Evolutionary conservation across 1,140 invertebrate genomes (phyloP), one percentile per base, ranked within the genome.

Genomic region (Drosophila bipectinata): DNA sequence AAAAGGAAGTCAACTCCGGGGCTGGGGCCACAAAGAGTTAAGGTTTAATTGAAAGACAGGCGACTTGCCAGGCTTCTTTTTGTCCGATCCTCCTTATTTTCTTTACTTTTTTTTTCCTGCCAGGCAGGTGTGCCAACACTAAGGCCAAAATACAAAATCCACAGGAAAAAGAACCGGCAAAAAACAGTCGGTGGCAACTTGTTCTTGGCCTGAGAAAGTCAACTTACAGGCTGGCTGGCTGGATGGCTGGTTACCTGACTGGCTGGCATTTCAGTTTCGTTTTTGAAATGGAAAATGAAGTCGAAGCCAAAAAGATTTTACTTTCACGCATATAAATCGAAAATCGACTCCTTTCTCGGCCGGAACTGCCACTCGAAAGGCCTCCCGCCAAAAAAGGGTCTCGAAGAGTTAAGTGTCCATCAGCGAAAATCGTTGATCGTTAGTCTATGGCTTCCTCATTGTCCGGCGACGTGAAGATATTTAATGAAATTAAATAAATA

Each of bases 401-500:
- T 64, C 53, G 47, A 58, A 84, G 68, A 80, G 72, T 60, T 81
- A 80, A 84, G 76, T 77, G 66, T 59, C 51, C 79, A 79, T 79
- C 79, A 69, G 76, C 47, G 39, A 24, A 75, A 74, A 73, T 68
- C 66, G 77, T 64, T 72, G 58, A 51, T 52, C 58, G 69, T 59
- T 79, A 64, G 77, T 84, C 74, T 69, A 58, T 60, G 74, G 78
- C 82, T 85, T 85, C 82, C 82, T 87, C 69, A 85, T 85, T 82
- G 82, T 15, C 51, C 30, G 41, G 10, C 60, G 75, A 85, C 82
- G 82, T 85, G 82, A 74, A 63, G 61, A 85, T 69, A 85, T 87
- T 85, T 87, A 85, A 85, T 87, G 82, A 85, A 85, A 87, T 85
- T 87, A 87, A 85, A 87, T 82, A 87, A 85, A 85, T 87, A 78